These are phyloP conservation scores for Dicentrarchus labrax DNA, from an alignment of 2,113 vertebrate genomes.

Conservation along the genomic window DNA sequence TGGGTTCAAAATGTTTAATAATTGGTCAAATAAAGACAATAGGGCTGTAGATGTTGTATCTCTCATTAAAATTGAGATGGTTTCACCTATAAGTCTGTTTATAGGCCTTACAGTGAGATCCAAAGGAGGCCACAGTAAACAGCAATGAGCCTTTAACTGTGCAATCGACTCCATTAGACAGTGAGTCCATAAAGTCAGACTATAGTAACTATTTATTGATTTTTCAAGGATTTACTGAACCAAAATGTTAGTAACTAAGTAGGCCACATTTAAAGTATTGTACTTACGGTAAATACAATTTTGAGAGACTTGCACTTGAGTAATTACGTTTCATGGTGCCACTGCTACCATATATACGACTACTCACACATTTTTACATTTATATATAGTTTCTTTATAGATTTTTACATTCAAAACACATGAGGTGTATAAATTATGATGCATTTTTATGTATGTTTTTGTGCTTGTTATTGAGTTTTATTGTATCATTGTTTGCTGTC, in stretches of 20 bases:
- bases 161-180: background rate
- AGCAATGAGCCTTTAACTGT: background rate
- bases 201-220: no score
- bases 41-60: background rate
- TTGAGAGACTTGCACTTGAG: no score
- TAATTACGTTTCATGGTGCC: no score
- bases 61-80: background rate
- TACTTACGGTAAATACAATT: no score
- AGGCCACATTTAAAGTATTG: no score
- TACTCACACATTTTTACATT: no score
- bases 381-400: background rate
- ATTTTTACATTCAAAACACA: background rate
- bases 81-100: background rate
- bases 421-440: background rate
- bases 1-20: no score
- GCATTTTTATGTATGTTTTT: background rate
- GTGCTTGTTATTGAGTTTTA: background rate
- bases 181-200: background rate
- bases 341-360: no score
- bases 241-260: no score
- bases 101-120: conserved; percentile 55
- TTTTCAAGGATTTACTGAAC: no score
- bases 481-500: background rate
- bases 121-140: conserved; percentile 38
- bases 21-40: no score